These are phyloP conservation scores for Drosophila equinoxialis DNA, from an alignment of 1,140 invertebrate species.

Conservation along the genomic window DNA sequence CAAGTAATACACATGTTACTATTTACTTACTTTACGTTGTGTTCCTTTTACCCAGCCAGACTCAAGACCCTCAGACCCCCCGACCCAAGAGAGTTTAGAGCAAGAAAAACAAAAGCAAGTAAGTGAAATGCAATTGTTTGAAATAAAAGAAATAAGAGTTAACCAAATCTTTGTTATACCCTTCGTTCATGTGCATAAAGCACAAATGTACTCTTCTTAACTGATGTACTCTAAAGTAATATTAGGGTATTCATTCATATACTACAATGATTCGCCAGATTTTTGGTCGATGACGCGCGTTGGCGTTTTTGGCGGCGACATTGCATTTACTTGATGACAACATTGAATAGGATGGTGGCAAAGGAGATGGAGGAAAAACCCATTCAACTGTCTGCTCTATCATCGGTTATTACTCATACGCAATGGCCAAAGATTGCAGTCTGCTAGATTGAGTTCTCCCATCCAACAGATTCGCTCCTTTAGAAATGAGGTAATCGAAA, in stretches of 20 bases:
- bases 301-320: slow-evolving; percentile 43
- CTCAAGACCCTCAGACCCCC: neutral
- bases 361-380: neutral
- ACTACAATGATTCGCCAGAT: slow-evolving; percentile 29
- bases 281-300: slow-evolving; percentile 57
- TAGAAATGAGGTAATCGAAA: slow-evolving; percentile 66
- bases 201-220: too few relatives aligned
- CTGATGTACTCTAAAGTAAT: neutral
- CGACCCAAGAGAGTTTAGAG: neutral
- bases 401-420: slow-evolving; percentile 72
- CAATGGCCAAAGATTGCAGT: slow-evolving; percentile 62
- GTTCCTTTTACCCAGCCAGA: slow-evolving; percentile 30
- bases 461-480: slow-evolving; percentile 35
- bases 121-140: slow-evolving; percentile 24
- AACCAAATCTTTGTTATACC: neutral
- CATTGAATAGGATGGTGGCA: slow-evolving; percentile 18
- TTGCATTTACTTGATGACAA: slow-evolving; percentile 57
- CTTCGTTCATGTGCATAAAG: neutral
- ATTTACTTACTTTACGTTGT: slow-evolving; percentile 79
- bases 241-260: slow-evolving; percentile 5
- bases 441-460: slow-evolving; percentile 32
- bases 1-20: slow-evolving; percentile 80
- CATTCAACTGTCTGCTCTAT: slow-evolving; percentile 37
- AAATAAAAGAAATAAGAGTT: neutral
- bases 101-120: slow-evolving; percentile 46